phyloP scores from a whole-genome alignment of 2,797 vertebrate genomes.

The Ptychobarbus kaznakovi region DNA sequence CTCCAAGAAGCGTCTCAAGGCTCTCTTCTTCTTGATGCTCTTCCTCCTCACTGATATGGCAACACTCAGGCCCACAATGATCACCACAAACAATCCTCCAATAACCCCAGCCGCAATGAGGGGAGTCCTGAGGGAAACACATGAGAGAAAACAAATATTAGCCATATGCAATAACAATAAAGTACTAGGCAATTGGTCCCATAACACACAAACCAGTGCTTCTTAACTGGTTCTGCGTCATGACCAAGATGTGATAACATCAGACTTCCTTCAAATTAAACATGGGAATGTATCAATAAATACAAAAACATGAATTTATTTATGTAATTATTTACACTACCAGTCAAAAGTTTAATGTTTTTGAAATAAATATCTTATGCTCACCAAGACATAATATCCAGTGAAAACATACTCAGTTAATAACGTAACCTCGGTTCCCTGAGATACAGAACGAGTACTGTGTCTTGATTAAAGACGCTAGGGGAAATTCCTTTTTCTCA shows the following conservation, averaged over 20 bases:
- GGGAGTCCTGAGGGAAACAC: slow-evolving; percentile 83
- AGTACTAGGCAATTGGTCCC: not conserved
- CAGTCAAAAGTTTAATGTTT: not conserved
- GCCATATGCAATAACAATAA: slow-evolving; percentile 22
- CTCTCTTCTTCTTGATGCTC: slow-evolving; percentile 98
- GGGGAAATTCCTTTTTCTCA: too few species aligned
- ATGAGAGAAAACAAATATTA: slow-evolving; percentile 14
- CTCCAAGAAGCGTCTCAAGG: slow-evolving; percentile 92
- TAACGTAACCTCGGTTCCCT: too few species aligned
- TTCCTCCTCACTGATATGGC: slow-evolving; percentile 93
- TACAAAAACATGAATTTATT: not conserved
- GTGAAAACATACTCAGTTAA: not conserved
- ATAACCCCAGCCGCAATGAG: slow-evolving; percentile 96
- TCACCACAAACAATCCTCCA: slow-evolving; percentile 93
- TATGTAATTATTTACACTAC: not conserved
- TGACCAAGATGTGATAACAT: not conserved
- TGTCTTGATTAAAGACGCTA: too few species aligned
- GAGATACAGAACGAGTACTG: too few species aligned
- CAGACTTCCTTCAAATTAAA: not conserved
- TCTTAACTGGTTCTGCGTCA: slow-evolving; percentile 4
- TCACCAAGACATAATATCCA: not conserved
- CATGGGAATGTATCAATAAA: not conserved
- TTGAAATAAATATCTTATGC: not conserved
- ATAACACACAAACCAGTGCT: not conserved
- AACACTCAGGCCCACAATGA: slow-evolving; percentile 90